These are phyloP conservation scores for Eilema depressum DNA, from an alignment of 2,888 invertebrate species.

Conservation along the genomic window DNA sequence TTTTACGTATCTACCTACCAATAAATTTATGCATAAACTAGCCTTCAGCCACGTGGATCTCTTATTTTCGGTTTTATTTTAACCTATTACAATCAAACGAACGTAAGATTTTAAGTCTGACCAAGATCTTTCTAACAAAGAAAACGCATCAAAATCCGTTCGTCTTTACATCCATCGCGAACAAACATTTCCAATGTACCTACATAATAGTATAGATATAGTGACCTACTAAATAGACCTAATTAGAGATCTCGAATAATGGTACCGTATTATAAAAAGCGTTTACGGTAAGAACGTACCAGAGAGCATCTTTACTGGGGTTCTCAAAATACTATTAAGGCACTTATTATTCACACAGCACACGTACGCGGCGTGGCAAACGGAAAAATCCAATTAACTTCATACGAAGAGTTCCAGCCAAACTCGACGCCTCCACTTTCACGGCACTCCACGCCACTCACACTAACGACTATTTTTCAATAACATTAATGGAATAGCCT, in stretches of 20 bases:
- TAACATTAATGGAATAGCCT: slow-evolving; percentile 75
- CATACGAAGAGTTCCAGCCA: slow-evolving; percentile 75
- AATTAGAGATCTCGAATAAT: neutral
- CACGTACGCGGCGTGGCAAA: slow-evolving; percentile 77
- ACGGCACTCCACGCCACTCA: slow-evolving; percentile 62
- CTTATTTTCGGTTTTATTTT: too few relatives aligned
- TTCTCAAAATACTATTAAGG: slow-evolving; percentile 71
- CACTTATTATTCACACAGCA: slow-evolving; percentile 79
- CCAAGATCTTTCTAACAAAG: too few relatives aligned
- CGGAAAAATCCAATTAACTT: slow-evolving; percentile 85
- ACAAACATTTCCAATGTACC: too few relatives aligned
- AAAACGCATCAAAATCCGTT: too few relatives aligned
- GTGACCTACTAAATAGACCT: neutral
- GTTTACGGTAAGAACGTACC: slow-evolving; percentile 25
- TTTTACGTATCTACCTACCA: too few relatives aligned
- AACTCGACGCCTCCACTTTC: slow-evolving; percentile 61
- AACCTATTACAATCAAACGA: too few relatives aligned
- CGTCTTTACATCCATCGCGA: too few relatives aligned
- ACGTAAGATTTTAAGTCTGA: too few relatives aligned
- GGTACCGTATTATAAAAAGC: slow-evolving; percentile 29
- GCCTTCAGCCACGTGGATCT: too few relatives aligned
- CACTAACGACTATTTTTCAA: slow-evolving; percentile 78
- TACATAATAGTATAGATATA: neutral
- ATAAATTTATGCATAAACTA: too few relatives aligned
- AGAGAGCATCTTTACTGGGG: slow-evolving; percentile 53